phyloP scores from a whole-genome alignment of 2,888 invertebrate species.

The Drosophila meridiana region DNA sequence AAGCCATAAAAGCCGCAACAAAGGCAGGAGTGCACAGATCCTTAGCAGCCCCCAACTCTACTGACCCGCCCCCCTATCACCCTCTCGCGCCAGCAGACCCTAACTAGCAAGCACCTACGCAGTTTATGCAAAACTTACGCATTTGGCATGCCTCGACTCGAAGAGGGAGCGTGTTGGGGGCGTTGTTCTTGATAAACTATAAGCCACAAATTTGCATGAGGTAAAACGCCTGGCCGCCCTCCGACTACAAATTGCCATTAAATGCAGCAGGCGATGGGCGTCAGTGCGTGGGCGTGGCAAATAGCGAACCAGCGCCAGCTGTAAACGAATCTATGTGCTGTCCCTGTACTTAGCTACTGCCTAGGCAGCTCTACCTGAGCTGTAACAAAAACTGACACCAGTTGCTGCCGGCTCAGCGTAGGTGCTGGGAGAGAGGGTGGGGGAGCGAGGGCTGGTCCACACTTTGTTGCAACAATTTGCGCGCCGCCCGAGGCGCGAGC shows the following conservation, averaged over 20 bases:
- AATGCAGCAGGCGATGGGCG: slow-evolving; percentile 69
- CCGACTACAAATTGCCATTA: slow-evolving; percentile 80
- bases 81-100: neutral
- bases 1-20: slow-evolving; percentile 68
- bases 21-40: slow-evolving; percentile 42
- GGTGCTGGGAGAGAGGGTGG: neutral
- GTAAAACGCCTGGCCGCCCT: slow-evolving; percentile 48
- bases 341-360: slow-evolving; percentile 41
- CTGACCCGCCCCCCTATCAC: neutral
- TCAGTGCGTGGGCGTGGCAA: slow-evolving; percentile 43
- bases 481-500: slow-evolving; percentile 60
- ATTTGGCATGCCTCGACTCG: slow-evolving; percentile 46
- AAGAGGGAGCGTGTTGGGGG: neutral
- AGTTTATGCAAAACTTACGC: slow-evolving; percentile 77
- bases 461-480: slow-evolving; percentile 80
- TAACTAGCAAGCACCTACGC: slow-evolving; percentile 52
- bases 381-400: slow-evolving; percentile 78
- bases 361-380: slow-evolving; percentile 49
- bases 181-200: slow-evolving; percentile 73
- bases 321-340: slow-evolving; percentile 54
- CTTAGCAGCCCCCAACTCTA: neutral
- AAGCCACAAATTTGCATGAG: slow-evolving; percentile 79
- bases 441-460: neutral
- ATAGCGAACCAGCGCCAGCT: slow-evolving; percentile 4
- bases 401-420: slow-evolving; percentile 53